A percentile compares a stretch with the other conserved stretches of the same genome.
phyloP scores from a whole-genome alignment of 2,888 invertebrate species.

The Tholera decimalis region DNA sequence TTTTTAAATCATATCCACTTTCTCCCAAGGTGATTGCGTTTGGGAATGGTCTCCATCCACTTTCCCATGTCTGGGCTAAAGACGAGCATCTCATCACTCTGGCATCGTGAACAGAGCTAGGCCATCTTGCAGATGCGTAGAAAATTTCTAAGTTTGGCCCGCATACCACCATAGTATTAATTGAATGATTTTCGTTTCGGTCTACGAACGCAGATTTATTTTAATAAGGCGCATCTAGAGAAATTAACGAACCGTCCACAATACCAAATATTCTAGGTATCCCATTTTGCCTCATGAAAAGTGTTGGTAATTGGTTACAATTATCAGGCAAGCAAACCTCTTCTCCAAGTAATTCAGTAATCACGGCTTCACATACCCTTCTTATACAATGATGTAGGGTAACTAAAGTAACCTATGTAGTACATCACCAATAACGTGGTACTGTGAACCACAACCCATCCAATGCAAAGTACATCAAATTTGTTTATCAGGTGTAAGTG shows the following conservation, averaged over 20 bases:
- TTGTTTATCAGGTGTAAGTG: background rate
- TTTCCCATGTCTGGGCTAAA: background rate
- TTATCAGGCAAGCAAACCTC: background rate
- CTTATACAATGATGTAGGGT: background rate
- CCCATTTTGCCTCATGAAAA: background rate
- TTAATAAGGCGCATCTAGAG: background rate
- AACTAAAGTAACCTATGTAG: background rate
- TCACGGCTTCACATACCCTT: background rate
- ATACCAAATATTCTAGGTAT: slow-evolving; percentile 4
- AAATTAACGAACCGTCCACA: background rate
- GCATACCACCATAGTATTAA: slow-evolving; percentile 1
- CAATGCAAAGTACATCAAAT: background rate
- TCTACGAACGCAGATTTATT: slow-evolving; percentile 1
- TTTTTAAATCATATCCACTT: too few species aligned
- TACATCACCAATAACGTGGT: slow-evolving; percentile 1
- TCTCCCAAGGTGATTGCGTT: too few species aligned
- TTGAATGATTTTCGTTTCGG: background rate
- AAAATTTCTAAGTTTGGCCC: background rate
- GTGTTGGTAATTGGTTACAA: background rate
- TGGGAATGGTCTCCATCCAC: too few species aligned
- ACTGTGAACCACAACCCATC: slow-evolving; percentile 2
- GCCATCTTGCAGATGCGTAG: slow-evolving; percentile 1
- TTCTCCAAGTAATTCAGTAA: background rate
- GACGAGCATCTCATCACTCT: background rate
- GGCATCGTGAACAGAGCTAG: background rate